Evolutionary conservation across 1,140 invertebrate genomes (phyloP).

Genomic region (Mactra quadrangularis): DNA sequence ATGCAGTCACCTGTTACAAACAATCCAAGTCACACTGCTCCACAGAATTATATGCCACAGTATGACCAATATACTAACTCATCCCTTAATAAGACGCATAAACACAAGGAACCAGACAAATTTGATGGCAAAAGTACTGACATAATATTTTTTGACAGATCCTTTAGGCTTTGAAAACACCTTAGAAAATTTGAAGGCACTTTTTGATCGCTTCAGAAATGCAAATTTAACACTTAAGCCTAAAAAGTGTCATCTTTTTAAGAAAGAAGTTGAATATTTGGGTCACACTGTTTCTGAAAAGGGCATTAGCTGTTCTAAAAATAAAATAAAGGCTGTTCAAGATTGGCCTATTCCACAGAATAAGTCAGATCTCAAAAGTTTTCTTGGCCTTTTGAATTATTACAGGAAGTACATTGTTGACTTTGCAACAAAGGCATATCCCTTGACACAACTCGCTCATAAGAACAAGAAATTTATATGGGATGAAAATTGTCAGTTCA

Average conservation of each 20-base stretch:
- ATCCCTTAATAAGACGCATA: constrained; percentile 6
- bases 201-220: constrained; percentile 5
- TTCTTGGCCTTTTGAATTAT: constrained; percentile 27
- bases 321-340: constrained; percentile 27
- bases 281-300: constrained; percentile 37
- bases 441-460: not conserved
- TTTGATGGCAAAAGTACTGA: constrained; percentile 62
- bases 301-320: constrained; percentile 10
- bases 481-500: constrained; percentile 27
- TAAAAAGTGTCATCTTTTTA: constrained; percentile 51
- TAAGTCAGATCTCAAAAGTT: constrained; percentile 12
- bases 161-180: constrained; percentile 3
- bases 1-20: too few species aligned
- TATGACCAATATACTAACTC: too few species aligned
- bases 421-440: not conserved
- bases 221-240: constrained; percentile 39
- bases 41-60: too few species aligned
- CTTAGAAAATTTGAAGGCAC: constrained; percentile 12
- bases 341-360: constrained; percentile 13
- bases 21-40: too few species aligned
- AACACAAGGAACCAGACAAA: constrained; percentile 62
- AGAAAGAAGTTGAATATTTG: constrained; percentile 35
- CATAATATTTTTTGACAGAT: not conserved
- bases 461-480: constrained; percentile 31
- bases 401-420: constrained; percentile 37